Conservation (phyloP, 2,797 vertebrate species). For the Danio kyathit region DNA sequence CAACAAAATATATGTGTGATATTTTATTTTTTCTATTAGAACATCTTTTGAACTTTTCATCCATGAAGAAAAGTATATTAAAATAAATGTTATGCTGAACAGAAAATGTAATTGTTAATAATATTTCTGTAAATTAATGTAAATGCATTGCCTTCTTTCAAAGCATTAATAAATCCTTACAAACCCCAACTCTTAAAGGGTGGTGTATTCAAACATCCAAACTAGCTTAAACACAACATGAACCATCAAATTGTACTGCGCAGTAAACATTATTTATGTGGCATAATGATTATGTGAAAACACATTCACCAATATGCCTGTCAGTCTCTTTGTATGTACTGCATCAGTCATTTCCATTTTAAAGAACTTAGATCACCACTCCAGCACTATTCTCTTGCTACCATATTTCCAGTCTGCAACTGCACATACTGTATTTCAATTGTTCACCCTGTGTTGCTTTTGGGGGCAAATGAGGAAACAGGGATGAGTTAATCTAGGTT, state of each 20-base stretch:
- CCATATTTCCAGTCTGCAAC: not conserved
- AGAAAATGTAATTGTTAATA: not conserved
- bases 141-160: not conserved
- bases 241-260: not conserved
- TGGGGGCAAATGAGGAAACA: constrained; percentile 41
- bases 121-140: not conserved
- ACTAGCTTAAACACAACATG: not conserved
- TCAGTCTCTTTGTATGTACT: not conserved
- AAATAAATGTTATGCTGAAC: not conserved
- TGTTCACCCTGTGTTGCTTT: not conserved
- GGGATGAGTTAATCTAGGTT: constrained; percentile 49
- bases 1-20: too few species aligned
- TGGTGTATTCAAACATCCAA: not conserved
- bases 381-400: not conserved
- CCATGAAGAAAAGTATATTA: not conserved
- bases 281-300: too few species aligned
- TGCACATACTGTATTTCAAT: not conserved
- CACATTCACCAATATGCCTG: not conserved
- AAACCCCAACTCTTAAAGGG: not conserved
- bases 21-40: too few species aligned
- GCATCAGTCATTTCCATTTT: not conserved
- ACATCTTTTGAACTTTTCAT: not conserved
- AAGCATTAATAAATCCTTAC: not conserved
- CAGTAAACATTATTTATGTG: too few species aligned
- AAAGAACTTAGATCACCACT: not conserved